Conservation (phyloP, 2,888 invertebrate genomes). For the Operophtera brumata region DNA sequence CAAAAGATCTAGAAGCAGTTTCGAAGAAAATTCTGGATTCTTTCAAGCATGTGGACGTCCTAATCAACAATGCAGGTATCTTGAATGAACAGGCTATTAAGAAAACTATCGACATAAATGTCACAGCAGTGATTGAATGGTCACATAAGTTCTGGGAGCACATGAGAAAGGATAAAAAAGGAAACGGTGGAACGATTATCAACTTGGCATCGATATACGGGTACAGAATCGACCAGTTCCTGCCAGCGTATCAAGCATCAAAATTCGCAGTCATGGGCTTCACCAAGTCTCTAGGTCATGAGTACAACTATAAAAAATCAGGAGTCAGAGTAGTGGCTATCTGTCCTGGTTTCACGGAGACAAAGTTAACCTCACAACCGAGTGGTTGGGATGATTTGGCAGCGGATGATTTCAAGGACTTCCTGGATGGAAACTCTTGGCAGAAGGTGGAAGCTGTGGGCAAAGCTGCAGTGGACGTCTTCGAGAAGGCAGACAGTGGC, state of each 20-base stretch:
- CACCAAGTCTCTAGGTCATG: slow-evolving; percentile 61
- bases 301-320: slow-evolving; percentile 57
- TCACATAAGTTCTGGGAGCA: slow-evolving; percentile 74
- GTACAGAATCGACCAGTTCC: slow-evolving; percentile 60
- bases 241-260: slow-evolving; percentile 57
- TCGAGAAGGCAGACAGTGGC: slow-evolving; percentile 67
- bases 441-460: slow-evolving; percentile 54
- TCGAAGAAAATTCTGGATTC: slow-evolving; percentile 43
- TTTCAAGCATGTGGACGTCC: slow-evolving; percentile 56
- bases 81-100: slow-evolving; percentile 35
- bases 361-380: slow-evolving; percentile 39
- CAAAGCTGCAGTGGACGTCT: slow-evolving; percentile 50
- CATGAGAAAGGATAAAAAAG: slow-evolving; percentile 76
- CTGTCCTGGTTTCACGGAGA: slow-evolving; percentile 73
- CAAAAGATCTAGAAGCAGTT: slow-evolving; percentile 59
- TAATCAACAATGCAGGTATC: slow-evolving; percentile 67
- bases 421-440: slow-evolving; percentile 40
- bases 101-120: slow-evolving; percentile 51
- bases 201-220: slow-evolving; percentile 82
- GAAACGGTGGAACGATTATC: slow-evolving; percentile 80
- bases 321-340: slow-evolving; percentile 70
- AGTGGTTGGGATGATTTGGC: slow-evolving; percentile 37
- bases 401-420: slow-evolving; percentile 26
- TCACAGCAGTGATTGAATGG: slow-evolving; percentile 46
- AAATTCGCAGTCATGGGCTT: slow-evolving; percentile 71